Conservation (phyloP, 2,888 invertebrate species). For the Amphipyra tragopoginis region DNA sequence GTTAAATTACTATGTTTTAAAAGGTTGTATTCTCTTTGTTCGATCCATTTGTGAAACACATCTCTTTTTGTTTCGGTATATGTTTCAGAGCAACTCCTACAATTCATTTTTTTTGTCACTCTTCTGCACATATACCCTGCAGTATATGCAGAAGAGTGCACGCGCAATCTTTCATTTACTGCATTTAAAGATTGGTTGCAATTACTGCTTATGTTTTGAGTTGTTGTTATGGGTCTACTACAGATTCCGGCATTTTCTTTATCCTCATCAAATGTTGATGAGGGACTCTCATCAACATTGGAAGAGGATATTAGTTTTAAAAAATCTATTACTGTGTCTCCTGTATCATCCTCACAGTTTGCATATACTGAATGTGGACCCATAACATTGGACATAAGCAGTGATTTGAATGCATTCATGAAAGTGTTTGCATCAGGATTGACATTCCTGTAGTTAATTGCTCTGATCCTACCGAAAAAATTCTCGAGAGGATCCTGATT, state of each 20-base stretch:
- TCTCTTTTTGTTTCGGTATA: not conserved
- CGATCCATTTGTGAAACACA: not conserved
- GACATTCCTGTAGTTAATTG: constrained; percentile 13
- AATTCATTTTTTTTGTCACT: constrained; percentile 1
- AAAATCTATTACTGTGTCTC: constrained; percentile 6
- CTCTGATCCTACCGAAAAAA: constrained; percentile 13
- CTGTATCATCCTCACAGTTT: not conserved
- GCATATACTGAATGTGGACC: too few species aligned
- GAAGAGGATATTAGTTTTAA: constrained; percentile 1
- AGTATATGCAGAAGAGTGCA: constrained; percentile 3
- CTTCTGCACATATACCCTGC: constrained; percentile 1
- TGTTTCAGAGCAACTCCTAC: not conserved
- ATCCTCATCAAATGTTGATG: too few species aligned
- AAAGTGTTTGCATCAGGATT: constrained; percentile 16
- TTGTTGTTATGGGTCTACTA: too few species aligned
- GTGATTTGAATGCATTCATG: not conserved
- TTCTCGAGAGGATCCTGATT: constrained; percentile 8
- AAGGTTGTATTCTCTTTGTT: too few species aligned
- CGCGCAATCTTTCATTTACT: constrained; percentile 5
- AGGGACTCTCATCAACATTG: too few species aligned
- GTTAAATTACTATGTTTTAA: not conserved
- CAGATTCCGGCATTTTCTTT: constrained; percentile 15
- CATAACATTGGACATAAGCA: too few species aligned
- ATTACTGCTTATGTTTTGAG: too few species aligned
- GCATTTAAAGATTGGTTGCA: constrained; percentile 2